Base-by-base conservation (phyloP, 2,797 vertebrate species). In the Aeoliscus strigatus region DNA sequence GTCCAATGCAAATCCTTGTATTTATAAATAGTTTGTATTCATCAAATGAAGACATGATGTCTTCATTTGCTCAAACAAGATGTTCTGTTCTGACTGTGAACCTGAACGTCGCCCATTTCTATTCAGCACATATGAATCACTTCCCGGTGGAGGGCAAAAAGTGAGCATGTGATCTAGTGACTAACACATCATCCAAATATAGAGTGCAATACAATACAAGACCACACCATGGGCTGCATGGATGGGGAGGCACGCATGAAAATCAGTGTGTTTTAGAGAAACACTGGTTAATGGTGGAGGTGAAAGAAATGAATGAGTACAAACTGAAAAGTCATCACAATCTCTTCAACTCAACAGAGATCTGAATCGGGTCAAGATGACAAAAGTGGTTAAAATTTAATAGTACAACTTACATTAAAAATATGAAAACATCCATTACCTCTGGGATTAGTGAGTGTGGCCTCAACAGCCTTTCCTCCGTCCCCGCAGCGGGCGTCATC, bases 401-500 rank as follows among this genome's bases (percentile, higher is more conserved):
- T 27, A 45, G 5, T 6, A 5, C 8, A 23, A 4, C 21, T 23
- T 6, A 25, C 24, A 25, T 25, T 25, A 23, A 23, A 23, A 4
- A 35, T 33, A 39, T 38, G 45, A 47, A 10, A 52, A 16, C 14
- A 40, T 35, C 25, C 15, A 61, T 73, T 90, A 98, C 94, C 94
- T 86, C 94, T 90, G 29, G 96, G 96, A 67, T 96, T 98, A 32
- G 92, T 98, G n/a, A 98, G 91, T 0, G 94, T 94, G 51, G 96
- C 96, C 60, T 98, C 95, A 0, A 86, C 87, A 5, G 93, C 96
- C 76, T 94, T 98, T 13, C 96, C 96, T 31, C 96, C 96, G 3
- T 99, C 96, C 4, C 96, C 96, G 0, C 96, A 99, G 65, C 95
- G 96, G 0, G 91, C 89, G 27, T 99, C 96, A 5, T 99, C 96